Conservation (phyloP, 2,888 invertebrate genomes). For the Julus scandinavius region DNA sequence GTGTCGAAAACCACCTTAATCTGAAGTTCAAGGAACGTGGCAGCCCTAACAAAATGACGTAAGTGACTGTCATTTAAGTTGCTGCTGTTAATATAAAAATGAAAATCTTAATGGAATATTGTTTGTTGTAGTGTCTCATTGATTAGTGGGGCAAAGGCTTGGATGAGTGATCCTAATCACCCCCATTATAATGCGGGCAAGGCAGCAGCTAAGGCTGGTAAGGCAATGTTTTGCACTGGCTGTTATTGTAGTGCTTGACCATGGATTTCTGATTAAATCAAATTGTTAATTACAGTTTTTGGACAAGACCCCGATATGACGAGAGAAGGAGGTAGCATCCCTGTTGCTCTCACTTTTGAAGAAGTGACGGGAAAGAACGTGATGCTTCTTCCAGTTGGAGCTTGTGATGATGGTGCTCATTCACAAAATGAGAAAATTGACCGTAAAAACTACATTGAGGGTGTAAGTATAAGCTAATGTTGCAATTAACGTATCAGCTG, state of each 20-base stretch:
- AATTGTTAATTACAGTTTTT: constrained; percentile 72
- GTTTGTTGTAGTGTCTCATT: constrained; percentile 65
- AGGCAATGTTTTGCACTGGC: constrained; percentile 5
- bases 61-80: constrained; percentile 56
- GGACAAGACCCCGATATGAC: constrained; percentile 92
- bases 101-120: neutral
- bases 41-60: constrained; percentile 88
- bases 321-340: constrained; percentile 97
- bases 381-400: constrained; percentile 92
- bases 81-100: neutral
- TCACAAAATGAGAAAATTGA: constrained; percentile 98
- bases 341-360: constrained; percentile 89
- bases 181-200: constrained; percentile 90
- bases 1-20: constrained; percentile 81
- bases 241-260: constrained; percentile 57
- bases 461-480: constrained; percentile 71
- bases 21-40: constrained; percentile 80
- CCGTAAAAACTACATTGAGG: constrained; percentile 90
- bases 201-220: constrained; percentile 67
- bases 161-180: constrained; percentile 93
- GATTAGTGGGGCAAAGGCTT: constrained; percentile 84
- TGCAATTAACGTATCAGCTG: neutral
- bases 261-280: constrained; percentile 58
- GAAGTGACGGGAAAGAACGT: constrained; percentile 94
- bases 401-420: constrained; percentile 97